phyloP scores from a whole-genome alignment of 2,797 vertebrate species.

The Clarias fuscus region DNA sequence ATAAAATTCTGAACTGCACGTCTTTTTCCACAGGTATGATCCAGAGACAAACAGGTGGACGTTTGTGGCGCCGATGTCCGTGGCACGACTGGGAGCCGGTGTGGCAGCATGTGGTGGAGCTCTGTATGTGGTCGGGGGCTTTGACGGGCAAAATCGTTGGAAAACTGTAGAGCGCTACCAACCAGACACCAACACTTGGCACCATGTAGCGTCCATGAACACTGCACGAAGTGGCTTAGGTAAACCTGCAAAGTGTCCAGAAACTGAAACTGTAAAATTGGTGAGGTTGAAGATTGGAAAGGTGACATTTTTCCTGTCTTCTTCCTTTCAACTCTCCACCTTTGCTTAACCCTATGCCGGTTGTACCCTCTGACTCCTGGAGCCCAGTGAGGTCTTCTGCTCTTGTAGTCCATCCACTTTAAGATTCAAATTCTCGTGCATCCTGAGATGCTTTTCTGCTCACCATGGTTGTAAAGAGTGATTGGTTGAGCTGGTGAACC shows the following conservation, averaged over 20 bases:
- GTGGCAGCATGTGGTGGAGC: slow-evolving; percentile 71
- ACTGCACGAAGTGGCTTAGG: slow-evolving; percentile 78
- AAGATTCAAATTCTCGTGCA: background rate
- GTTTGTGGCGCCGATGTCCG: slow-evolving; percentile 74
- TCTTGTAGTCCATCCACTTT: background rate
- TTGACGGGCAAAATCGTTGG: slow-evolving; percentile 77
- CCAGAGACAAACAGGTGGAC: slow-evolving; percentile 79
- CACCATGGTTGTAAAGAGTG: background rate
- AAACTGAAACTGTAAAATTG: background rate
- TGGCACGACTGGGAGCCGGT: slow-evolving; percentile 77
- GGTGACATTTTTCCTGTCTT: background rate
- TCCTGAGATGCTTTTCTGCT: background rate
- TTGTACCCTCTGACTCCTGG: background rate
- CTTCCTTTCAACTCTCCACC: background rate
- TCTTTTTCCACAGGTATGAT: slow-evolving; percentile 73
- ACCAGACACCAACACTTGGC: slow-evolving; percentile 79
- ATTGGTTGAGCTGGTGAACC: background rate
- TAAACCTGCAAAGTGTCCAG: slow-evolving; percentile 57
- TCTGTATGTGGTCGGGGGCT: slow-evolving; percentile 80
- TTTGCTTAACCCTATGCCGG: background rate
- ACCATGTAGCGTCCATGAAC: slow-evolving; percentile 75
- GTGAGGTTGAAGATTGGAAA: background rate
- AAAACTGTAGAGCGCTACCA: slow-evolving; percentile 78
- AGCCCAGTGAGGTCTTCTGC: background rate
- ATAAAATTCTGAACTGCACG: background rate